Evolutionary conservation across 92 coral and sea anemone species (phyloP).

Genomic region (Palythoa heliodiscus): DNA sequence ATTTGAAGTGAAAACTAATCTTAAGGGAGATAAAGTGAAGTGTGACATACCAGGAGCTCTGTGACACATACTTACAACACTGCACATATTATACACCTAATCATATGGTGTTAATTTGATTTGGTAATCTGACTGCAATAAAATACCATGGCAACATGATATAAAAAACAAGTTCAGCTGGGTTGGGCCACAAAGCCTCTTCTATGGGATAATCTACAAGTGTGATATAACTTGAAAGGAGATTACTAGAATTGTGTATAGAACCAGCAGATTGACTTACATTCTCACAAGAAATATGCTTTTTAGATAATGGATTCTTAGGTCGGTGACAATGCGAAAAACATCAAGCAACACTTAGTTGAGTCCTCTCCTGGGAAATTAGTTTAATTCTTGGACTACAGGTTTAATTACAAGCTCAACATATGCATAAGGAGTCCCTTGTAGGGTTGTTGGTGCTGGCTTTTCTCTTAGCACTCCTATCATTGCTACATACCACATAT

Average conservation of each 20-base stretch:
- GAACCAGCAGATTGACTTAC: not conserved
- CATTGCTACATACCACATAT: no score
- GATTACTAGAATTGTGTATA: not conserved
- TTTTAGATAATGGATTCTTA: no score
- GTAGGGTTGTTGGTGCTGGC: no score
- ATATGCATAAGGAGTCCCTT: no score
- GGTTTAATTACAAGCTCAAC: no score
- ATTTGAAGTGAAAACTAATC: not conserved
- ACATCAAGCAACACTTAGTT: no score
- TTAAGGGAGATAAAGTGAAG: not conserved
- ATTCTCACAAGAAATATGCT: not conserved
- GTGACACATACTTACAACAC: conserved; percentile 37
- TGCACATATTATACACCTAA: conserved; percentile 15
- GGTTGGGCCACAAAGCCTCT: not conserved
- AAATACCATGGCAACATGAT: conserved; percentile 21
- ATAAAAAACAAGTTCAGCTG: not conserved
- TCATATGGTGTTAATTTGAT: conserved; percentile 38
- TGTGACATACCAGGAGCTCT: not conserved
- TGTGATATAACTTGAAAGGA: not conserved
- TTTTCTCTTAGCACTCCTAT: no score
- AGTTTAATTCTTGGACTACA: no score
- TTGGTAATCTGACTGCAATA: not conserved
- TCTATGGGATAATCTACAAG: conserved; percentile 14
- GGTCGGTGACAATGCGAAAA: no score
- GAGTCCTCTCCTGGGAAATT: no score